A percentile compares a stretch with the other conserved stretches of the same genome.
These are phyloP conservation scores for Drosophila kepulauana DNA, from an alignment of 1,140 invertebrate genomes.

Conservation along the genomic window DNA sequence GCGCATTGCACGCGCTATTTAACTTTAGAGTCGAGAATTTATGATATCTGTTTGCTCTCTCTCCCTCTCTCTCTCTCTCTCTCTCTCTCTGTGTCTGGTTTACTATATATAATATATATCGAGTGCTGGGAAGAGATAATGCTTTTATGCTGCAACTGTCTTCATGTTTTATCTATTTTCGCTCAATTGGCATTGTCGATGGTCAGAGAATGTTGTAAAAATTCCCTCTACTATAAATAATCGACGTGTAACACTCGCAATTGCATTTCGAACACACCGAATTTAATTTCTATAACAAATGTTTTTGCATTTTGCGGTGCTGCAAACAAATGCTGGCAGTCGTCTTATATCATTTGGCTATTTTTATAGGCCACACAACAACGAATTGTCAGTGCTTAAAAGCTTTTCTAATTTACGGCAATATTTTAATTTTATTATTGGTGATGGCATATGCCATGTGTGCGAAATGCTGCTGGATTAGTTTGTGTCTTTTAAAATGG, in stretches of 20 bases:
- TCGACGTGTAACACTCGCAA: conserved; percentile 28
- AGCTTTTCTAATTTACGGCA: conserved; percentile 39
- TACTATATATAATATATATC: background rate
- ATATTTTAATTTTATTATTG: conserved; percentile 27
- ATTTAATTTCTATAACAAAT: conserved; percentile 30
- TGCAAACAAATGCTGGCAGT: background rate
- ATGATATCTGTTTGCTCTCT: conserved; percentile 8
- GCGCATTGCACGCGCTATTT: conserved; percentile 31
- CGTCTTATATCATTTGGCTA: conserved; percentile 50
- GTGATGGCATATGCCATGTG: background rate
- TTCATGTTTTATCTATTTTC: conserved; percentile 19
- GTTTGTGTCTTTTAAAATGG: background rate
- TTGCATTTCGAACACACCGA: conserved; percentile 15
- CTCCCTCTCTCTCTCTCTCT: too few species aligned
- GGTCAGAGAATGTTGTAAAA: conserved; percentile 16
- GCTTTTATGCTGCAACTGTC: conserved; percentile 21
- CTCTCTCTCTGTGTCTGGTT: background rate
- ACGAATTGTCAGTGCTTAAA: conserved; percentile 39
- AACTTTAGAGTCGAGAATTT: conserved; percentile 39
- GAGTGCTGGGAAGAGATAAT: conserved; percentile 5
- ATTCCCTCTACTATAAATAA: conserved; percentile 44
- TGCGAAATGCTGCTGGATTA: background rate
- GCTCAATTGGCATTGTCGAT: conserved; percentile 36
- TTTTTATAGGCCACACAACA: conserved; percentile 37
- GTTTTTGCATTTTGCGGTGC: conserved; percentile 32